Conservation (phyloP, 2,113 vertebrate species). For the Sus scrofa region T2T-Sscrofa CM000812.6:49638501-49639000, state of each 20-base stretch:
- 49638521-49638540: not conserved
- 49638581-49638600: not conserved
- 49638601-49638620: not conserved
- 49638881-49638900: not conserved
- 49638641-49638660: not conserved
- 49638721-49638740: not conserved
- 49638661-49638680: constrained; percentile 40
- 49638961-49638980: not conserved
- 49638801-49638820: not conserved
- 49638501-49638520: constrained; percentile 5
- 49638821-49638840: not conserved
- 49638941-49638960: not conserved
- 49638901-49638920: not conserved
- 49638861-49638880: not conserved
- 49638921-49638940: not conserved
- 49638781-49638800: not conserved
- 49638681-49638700: not conserved
- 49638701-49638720: not conserved
- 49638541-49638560: constrained; percentile 25
- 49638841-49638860: not conserved
- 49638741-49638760: not conserved
- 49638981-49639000: not conserved
- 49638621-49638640: not conserved
- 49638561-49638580: not conserved
- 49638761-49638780: not conserved